phyloP scores from a whole-genome alignment of 2,797 vertebrate species.

The Mallotus villosus region DNA sequence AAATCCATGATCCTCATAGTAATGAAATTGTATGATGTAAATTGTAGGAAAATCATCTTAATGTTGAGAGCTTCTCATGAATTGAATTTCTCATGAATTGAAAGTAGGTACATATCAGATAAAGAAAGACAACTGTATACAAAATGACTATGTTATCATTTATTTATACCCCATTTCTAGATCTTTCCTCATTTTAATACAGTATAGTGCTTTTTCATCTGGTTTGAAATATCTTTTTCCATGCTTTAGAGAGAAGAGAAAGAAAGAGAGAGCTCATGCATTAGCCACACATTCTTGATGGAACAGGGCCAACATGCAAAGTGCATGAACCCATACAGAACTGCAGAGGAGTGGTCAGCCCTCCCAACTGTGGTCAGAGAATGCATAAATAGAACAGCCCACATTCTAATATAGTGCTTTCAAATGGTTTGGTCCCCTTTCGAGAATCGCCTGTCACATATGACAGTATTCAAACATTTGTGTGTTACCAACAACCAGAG shows the following conservation, averaged over 20 bases:
- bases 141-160: slow-evolving; percentile 37
- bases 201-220: slow-evolving; percentile 21
- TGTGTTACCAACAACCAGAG: neutral
- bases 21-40: too few species aligned
- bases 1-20: too few species aligned
- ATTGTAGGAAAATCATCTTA: too few species aligned
- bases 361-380: slow-evolving; percentile 4
- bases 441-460: slow-evolving; percentile 13
- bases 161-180: slow-evolving; percentile 47
- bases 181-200: slow-evolving; percentile 40
- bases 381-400: neutral
- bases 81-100: neutral
- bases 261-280: slow-evolving; percentile 51
- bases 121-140: slow-evolving; percentile 27
- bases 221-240: slow-evolving; percentile 19
- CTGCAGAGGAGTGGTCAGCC: slow-evolving; percentile 5
- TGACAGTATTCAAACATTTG: neutral
- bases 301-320: slow-evolving; percentile 17
- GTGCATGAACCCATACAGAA: slow-evolving; percentile 18
- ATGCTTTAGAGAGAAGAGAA: slow-evolving; percentile 49
- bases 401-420: neutral
- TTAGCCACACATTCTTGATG: slow-evolving; percentile 6
- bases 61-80: too few species aligned
- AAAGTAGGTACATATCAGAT: neutral
- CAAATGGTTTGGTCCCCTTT: slow-evolving; percentile 15